These are phyloP conservation scores for Philonicus albiceps DNA, from an alignment of 2,888 invertebrate species.

Conservation along the genomic window DNA sequence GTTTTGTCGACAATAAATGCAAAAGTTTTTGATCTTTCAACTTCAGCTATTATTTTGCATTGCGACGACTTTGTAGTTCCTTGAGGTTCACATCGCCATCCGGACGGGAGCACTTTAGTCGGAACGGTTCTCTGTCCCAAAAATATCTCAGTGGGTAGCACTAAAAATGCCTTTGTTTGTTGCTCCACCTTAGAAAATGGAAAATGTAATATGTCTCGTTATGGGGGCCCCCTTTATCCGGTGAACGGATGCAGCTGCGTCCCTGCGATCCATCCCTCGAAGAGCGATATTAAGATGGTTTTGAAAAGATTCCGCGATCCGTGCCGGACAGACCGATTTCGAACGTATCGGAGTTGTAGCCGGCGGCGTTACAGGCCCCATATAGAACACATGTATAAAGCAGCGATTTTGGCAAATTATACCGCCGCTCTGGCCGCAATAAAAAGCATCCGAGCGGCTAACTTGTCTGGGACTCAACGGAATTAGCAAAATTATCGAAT, in stretches of 20 bases:
- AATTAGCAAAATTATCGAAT: constrained; percentile 37
- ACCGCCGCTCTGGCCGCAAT: not conserved
- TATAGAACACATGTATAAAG: constrained; percentile 3
- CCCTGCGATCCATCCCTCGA: not conserved
- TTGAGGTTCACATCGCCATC: not conserved
- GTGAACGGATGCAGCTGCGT: not conserved
- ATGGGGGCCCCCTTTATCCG: not conserved
- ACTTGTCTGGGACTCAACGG: not conserved
- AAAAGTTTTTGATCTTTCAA: constrained; percentile 48
- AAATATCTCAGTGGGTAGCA: not conserved
- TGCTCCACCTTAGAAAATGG: not conserved
- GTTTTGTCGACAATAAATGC: constrained; percentile 42
- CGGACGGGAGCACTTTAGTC: not conserved
- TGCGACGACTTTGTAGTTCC: constrained; percentile 9
- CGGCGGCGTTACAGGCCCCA: not conserved
- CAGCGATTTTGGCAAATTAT: constrained; percentile 24
- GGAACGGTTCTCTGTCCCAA: not conserved
- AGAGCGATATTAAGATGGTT: not conserved
- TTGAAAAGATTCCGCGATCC: not conserved
- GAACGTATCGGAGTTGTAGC: not conserved
- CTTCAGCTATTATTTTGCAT: constrained; percentile 42
- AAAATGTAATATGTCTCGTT: not conserved
- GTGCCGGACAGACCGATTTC: not conserved
- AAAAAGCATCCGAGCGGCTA: constrained; percentile 7
- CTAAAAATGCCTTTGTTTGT: not conserved